Conservation (phyloP, 2,888 invertebrate species). For the Melieria omissa region DNA sequence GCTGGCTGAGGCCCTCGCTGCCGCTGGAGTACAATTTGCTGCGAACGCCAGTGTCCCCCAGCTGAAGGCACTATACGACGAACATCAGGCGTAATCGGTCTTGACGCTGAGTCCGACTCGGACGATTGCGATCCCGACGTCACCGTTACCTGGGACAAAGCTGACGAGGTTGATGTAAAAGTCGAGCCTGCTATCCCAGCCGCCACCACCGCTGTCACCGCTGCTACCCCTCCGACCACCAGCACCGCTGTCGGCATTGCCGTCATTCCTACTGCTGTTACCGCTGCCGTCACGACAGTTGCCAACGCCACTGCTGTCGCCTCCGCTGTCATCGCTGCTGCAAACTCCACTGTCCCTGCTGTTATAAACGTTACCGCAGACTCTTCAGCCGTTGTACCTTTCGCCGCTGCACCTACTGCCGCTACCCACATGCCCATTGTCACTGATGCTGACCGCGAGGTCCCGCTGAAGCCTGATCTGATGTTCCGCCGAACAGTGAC, state of each 20-base stretch:
- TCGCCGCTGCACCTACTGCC: not conserved
- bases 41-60: no score
- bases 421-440: not conserved
- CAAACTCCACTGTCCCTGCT: not conserved
- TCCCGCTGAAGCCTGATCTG: not conserved
- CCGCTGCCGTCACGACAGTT: not conserved
- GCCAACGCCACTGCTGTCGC: not conserved
- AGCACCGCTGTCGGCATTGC: no score
- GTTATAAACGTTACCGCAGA: not conserved
- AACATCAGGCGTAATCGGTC: no score
- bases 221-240: not conserved
- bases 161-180: no score
- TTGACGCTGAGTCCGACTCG: no score
- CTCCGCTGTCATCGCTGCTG: not conserved
- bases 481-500: slow-evolving; percentile 26
- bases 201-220: not conserved
- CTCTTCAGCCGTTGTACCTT: not conserved
- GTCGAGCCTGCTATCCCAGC: not conserved
- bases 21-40: no score
- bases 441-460: not conserved
- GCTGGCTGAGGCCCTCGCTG: no score
- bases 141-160: no score
- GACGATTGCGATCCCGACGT: no score
- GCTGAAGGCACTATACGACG: no score
- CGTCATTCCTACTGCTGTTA: not conserved